phyloP scores from a whole-genome alignment of 2,113 vertebrate genomes.

The Ceyx margarethae region DNA sequence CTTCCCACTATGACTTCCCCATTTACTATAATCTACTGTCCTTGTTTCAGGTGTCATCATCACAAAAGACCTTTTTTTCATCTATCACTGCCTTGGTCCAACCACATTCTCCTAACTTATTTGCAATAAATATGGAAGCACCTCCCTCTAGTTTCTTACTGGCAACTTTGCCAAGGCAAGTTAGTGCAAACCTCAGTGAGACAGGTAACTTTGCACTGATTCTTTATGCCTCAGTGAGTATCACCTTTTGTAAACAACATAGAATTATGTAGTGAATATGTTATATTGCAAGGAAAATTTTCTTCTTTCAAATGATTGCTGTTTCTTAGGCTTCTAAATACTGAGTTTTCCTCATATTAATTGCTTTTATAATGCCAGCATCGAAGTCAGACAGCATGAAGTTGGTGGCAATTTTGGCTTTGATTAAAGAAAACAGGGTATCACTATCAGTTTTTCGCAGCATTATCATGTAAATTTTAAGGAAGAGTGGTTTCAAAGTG shows the following conservation, averaged over 20 bases:
- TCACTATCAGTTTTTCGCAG: not conserved
- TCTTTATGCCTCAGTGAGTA: not conserved
- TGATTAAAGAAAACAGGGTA: not conserved
- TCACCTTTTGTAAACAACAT: not conserved
- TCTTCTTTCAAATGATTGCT: not conserved
- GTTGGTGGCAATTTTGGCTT: not conserved
- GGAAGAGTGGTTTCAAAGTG: not conserved
- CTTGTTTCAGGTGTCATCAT: not conserved
- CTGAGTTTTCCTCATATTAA: not conserved
- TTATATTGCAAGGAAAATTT: not conserved
- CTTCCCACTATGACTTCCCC: not conserved
- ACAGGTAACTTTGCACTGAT: not conserved
- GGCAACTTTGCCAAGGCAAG: not conserved
- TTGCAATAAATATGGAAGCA: not conserved
- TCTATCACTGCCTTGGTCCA: not conserved
- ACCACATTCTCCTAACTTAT: not conserved
- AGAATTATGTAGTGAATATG: not conserved
- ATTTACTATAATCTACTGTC: not conserved
- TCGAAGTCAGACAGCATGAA: not conserved
- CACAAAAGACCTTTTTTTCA: not conserved
- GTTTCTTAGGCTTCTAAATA: not conserved
- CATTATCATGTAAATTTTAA: not conserved
- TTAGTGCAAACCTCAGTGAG: not conserved
- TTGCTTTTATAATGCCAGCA: not conserved
- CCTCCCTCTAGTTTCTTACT: not conserved